Percentiles rank a stretch among this genome's conserved stretches.
Evolutionary conservation across 2,113 vertebrate genomes (phyloP).

Genomic region (Lonchura striata): DNA sequence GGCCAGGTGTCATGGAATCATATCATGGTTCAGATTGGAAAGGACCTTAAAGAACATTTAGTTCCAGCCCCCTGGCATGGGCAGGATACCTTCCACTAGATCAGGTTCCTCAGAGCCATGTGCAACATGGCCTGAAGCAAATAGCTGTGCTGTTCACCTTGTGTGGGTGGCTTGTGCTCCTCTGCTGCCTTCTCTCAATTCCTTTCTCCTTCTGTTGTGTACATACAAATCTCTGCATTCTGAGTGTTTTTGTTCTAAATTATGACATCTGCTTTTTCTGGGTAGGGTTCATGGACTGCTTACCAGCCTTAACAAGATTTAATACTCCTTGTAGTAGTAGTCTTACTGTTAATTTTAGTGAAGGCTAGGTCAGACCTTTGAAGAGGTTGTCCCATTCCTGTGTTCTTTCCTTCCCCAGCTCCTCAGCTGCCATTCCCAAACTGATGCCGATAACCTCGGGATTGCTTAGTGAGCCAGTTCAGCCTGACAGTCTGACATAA

Average conservation of each 20-base stretch:
- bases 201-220: fast-evolving
- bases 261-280: neutral
- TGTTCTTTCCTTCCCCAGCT: neutral
- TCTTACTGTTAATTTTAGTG: neutral
- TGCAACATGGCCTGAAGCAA: neutral
- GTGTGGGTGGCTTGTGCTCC: neutral
- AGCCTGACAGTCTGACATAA: neutral
- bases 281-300: neutral
- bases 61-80: neutral
- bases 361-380: neutral
- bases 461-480: neutral
- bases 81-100: neutral
- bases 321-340: neutral
- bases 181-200: neutral
- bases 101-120: neutral
- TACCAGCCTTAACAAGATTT: neutral
- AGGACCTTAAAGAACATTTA: neutral
- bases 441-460: fast-evolving
- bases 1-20: neutral
- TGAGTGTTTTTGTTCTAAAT: neutral
- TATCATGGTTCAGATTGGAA: neutral
- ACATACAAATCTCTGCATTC: fast-evolving
- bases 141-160: neutral
- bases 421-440: neutral
- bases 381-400: neutral